Evolutionary conservation across 1,140 invertebrate genomes (phyloP).

Genomic region (Wiebesia pumilae): DNA sequence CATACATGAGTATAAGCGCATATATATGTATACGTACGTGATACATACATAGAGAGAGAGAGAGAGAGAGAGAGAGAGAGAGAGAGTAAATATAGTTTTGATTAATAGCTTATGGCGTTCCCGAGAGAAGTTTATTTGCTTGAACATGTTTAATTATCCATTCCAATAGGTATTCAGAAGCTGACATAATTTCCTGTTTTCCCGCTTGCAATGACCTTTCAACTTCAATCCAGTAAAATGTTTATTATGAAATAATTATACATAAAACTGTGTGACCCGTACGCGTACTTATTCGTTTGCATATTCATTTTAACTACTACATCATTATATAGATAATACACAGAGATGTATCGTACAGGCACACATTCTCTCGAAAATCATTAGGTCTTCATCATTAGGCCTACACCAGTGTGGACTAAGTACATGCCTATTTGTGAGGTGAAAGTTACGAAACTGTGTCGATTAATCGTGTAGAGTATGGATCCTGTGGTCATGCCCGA

Average conservation of each 20-base stretch:
- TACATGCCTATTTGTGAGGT: not conserved
- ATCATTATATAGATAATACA: not conserved
- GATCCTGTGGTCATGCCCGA: not conserved
- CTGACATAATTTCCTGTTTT: slow-evolving; percentile 13
- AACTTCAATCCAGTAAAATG: not conserved
- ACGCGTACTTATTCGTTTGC: not conserved
- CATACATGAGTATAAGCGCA: too few species aligned
- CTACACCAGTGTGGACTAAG: not conserved
- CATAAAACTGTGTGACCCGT: not conserved
- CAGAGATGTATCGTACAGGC: not conserved
- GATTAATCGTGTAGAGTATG: not conserved
- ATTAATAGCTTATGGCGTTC: slow-evolving; percentile 23
- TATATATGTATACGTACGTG: too few species aligned
- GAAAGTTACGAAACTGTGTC: not conserved
- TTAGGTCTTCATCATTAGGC: slow-evolving; percentile 40
- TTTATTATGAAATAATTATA: slow-evolving; percentile 41
- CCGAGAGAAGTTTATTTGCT: slow-evolving; percentile 36
- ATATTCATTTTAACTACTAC: not conserved
- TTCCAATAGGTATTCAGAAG: slow-evolving; percentile 14
- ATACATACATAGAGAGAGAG: too few species aligned
- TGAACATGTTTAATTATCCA: slow-evolving; percentile 27
- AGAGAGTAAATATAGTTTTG: not conserved
- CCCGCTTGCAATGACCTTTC: not conserved
- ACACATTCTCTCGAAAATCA: slow-evolving; percentile 1
- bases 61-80: too few species aligned